Evolutionary conservation across 2,888 invertebrate species (phyloP).

Genomic region (Cremastinae sp.): DNA sequence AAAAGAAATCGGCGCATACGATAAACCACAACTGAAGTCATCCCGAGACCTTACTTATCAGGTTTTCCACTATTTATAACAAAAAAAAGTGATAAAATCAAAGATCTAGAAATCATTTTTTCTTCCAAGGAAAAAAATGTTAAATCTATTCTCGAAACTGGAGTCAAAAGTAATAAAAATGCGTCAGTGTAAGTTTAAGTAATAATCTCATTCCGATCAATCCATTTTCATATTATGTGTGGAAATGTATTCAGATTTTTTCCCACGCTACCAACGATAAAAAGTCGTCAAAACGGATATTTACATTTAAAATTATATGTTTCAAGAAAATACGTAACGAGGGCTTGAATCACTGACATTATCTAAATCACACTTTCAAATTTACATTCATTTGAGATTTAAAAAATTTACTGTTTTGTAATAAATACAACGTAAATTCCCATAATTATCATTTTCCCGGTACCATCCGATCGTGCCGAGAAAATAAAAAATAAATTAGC

Average conservation of each 20-base stretch:
- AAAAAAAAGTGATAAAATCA: too few relatives aligned
- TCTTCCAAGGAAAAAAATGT: not conserved
- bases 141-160: not conserved
- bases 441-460: constrained; percentile 31
- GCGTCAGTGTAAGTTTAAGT: too few relatives aligned
- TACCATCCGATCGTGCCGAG: constrained; percentile 7
- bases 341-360: constrained; percentile 31
- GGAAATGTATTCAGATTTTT: not conserved
- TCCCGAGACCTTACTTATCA: too few relatives aligned
- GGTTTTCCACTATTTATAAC: too few relatives aligned
- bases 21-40: too few relatives aligned
- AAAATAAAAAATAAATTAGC: constrained; percentile 19
- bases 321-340: constrained; percentile 5
- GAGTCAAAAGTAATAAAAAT: not conserved
- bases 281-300: not conserved
- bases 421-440: constrained; percentile 37
- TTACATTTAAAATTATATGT: constrained; percentile 37
- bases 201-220: too few relatives aligned
- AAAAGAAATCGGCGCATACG: too few relatives aligned
- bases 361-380: constrained; percentile 23
- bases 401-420: constrained; percentile 25
- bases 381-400: constrained; percentile 11
- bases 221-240: too few relatives aligned
- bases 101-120: too few relatives aligned
- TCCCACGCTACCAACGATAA: not conserved